Base-by-base conservation (phyloP, 2,888 invertebrate species). In the Mesochorus sp. region DNA sequence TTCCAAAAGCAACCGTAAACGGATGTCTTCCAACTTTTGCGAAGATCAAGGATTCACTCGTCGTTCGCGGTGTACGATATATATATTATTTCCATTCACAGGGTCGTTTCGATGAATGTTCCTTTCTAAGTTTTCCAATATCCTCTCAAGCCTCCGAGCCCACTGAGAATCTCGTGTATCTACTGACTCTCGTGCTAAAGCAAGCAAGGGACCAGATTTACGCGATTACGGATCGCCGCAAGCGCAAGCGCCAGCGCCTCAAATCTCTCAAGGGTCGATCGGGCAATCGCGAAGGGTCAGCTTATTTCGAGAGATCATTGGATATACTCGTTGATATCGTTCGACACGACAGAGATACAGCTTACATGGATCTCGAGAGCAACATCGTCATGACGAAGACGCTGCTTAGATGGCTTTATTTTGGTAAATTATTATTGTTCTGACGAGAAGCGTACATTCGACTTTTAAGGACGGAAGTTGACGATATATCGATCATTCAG, bases 401-500 rank as follows among this genome's bases (percentile, higher is more conserved):
- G 34, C 92, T 94, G 12, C 88, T 95, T 0, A 92, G 92, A 66
- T 95, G 95, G 95, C 91, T 95, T 0, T 93, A 95, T 62, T 88
- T 87, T 28, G 88, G 88, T 88, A 80, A 68, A 53, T 42, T 34
- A 64, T 53, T 31, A 10, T 37, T 4, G n/a, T n/a, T n/a, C n/a
- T n/a, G n/a, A n/a, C n/a, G n/a, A n/a, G n/a, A n/a, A n/a, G n/a
- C n/a, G n/a, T n/a, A n/a, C n/a, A n/a, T n/a, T n/a, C n/a, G n/a
- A n/a, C n/a, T n/a, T n/a, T n/a, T n/a, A n/a, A n/a, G n/a, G n/a
- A n/a, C n/a, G n/a, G n/a, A n/a, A n/a, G n/a, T n/a, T n/a, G n/a
- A n/a, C n/a, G n/a, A n/a, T n/a, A n/a, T n/a, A n/a, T n/a, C n/a
- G n/a, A n/a, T n/a, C n/a, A n/a, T n/a, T n/a, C n/a, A n/a, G n/a